Conservation (phyloP, 1,140 invertebrate species). For the Linepithema humile region DNA sequence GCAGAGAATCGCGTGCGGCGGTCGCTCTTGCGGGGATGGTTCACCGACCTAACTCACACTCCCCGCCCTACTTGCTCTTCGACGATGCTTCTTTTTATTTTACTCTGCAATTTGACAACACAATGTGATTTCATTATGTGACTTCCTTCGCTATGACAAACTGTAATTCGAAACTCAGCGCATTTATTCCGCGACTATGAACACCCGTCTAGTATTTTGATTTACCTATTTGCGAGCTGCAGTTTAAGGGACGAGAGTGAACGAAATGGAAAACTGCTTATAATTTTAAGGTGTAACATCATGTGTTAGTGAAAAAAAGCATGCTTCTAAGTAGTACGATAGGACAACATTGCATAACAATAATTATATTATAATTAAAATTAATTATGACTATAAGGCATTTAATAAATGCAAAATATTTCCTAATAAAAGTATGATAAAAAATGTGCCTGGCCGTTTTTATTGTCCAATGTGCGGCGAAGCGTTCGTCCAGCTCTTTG, state of each 20-base stretch:
- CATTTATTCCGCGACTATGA: conserved; percentile 73
- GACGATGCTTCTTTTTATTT: not conserved
- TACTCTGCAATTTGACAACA: not conserved
- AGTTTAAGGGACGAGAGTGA: conserved; percentile 77
- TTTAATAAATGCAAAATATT: conserved; percentile 85
- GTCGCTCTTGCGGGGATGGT: not conserved
- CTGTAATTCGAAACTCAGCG: conserved; percentile 54
- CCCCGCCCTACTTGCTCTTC: not conserved
- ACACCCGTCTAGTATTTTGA: conserved; percentile 79
- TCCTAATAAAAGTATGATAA: conserved; percentile 85
- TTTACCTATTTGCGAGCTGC: conserved; percentile 76
- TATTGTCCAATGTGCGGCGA: no score
- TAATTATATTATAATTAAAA: conserved; percentile 84
- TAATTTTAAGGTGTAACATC: conserved; percentile 84
- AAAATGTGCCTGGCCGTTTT: not conserved
- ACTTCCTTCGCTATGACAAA: conserved; percentile 8
- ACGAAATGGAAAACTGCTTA: conserved; percentile 75
- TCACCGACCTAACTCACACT: not conserved
- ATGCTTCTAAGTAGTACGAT: conserved; percentile 84
- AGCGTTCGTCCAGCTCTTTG: not conserved
- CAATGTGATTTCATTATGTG: not conserved
- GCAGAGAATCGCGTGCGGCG: not conserved
- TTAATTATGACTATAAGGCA: conserved; percentile 84
- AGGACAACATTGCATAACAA: conserved; percentile 83
- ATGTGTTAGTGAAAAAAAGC: conserved; percentile 83